phyloP scores from a whole-genome alignment of 2,113 vertebrate genomes.

The Rhinoderma darwinii region DNA sequence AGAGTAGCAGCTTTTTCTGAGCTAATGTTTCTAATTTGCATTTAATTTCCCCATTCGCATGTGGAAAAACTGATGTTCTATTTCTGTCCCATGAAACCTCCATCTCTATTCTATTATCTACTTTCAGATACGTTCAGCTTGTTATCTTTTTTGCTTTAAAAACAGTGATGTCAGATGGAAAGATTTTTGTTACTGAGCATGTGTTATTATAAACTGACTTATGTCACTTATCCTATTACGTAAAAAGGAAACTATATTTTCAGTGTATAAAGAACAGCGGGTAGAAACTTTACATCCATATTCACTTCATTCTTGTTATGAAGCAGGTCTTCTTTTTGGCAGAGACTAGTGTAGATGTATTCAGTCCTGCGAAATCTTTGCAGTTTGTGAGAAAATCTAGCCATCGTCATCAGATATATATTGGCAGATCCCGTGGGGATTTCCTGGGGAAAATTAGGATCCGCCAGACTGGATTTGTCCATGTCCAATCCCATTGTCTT shows the following conservation, averaged over 20 bases:
- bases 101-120: slow-evolving; percentile 40
- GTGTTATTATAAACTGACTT: slow-evolving; percentile 19
- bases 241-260: slow-evolving; percentile 31
- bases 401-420: too few species aligned
- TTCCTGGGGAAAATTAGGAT: too few species aligned
- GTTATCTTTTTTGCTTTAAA: slow-evolving; percentile 55
- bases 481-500: too few species aligned
- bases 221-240: slow-evolving; percentile 9
- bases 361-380: too few species aligned
- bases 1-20: neutral
- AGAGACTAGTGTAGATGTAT: too few species aligned
- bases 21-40: slow-evolving; percentile 20
- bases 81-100: slow-evolving; percentile 59
- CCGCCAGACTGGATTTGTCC: too few species aligned
- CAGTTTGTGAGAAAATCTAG: too few species aligned
- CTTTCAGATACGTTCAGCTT: slow-evolving; percentile 53
- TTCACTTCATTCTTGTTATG: neutral
- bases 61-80: slow-evolving; percentile 61
- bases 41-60: slow-evolving; percentile 43
- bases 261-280: neutral
- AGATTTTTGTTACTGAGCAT: slow-evolving; percentile 17
- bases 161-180: slow-evolving; percentile 54
- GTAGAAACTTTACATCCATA: neutral
- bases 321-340: too few species aligned
- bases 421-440: too few species aligned